phyloP scores from a whole-genome alignment of 2,113 vertebrate species.

The Gallinago paraguaiae region DNA sequence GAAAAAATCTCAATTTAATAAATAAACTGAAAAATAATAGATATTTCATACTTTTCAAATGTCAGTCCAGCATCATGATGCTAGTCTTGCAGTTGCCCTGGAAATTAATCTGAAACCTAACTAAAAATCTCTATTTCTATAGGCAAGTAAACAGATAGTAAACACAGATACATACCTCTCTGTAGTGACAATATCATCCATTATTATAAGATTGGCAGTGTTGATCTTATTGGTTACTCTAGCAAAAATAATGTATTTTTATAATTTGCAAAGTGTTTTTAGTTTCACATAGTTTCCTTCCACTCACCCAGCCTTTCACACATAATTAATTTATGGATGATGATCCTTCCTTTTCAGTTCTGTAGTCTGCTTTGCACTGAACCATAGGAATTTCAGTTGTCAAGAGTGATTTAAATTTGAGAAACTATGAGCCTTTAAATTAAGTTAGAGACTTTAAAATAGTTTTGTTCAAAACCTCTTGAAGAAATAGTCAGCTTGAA shows the following conservation, averaged over 20 bases:
- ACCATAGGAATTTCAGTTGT: background rate
- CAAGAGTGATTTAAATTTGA: background rate
- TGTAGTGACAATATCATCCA: background rate
- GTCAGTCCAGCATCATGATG: background rate
- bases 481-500: background rate
- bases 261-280: background rate
- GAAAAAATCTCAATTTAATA: background rate
- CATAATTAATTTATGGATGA: background rate
- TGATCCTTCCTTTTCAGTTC: background rate
- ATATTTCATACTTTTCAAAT: background rate
- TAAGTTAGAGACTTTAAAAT: background rate
- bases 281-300: background rate
- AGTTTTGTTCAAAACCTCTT: background rate
- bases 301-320: background rate
- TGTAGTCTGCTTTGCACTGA: background rate
- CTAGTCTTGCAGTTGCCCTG: background rate
- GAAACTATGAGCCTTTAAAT: background rate
- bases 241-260: background rate
- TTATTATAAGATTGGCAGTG: background rate
- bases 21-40: background rate
- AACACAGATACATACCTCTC: background rate
- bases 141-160: background rate
- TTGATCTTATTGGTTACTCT: background rate
- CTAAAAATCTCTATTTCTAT: background rate
- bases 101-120: background rate